These are phyloP conservation scores for Nomia melanderi DNA, from an alignment of 1,140 invertebrate species.

Conservation along the genomic window DNA sequence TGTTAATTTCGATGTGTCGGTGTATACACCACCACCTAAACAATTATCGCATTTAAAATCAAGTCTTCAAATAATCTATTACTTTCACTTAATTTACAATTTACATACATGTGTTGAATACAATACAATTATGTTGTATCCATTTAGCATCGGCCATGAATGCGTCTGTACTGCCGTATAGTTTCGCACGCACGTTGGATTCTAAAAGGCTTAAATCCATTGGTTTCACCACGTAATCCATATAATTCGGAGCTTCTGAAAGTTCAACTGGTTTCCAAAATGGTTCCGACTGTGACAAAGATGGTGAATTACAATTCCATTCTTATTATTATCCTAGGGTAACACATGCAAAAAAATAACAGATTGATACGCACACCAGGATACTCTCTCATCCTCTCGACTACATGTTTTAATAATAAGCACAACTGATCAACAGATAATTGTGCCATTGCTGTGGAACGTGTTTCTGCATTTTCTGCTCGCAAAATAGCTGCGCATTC, in stretches of 20 bases:
- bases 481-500: slow-evolving; percentile 91
- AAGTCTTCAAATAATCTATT: slow-evolving; percentile 1
- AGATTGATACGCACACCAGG: slow-evolving; percentile 84
- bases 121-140: slow-evolving; percentile 95
- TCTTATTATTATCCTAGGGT: too few species aligned
- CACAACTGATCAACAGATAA: slow-evolving; percentile 88
- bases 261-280: slow-evolving; percentile 89
- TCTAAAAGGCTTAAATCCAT: slow-evolving; percentile 91
- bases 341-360: slow-evolving; percentile 4
- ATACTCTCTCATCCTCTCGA: slow-evolving; percentile 87
- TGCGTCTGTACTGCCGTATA: slow-evolving; percentile 94
- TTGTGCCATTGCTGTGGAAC: slow-evolving; percentile 87
- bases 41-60: slow-evolving; percentile 8
- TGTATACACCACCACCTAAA: slow-evolving; percentile 74
- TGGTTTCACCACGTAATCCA: slow-evolving; percentile 90
- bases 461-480: slow-evolving; percentile 88
- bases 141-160: slow-evolving; percentile 94
- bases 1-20: slow-evolving; percentile 89
- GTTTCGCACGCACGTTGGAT: slow-evolving; percentile 88
- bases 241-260: slow-evolving; percentile 86
- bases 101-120: slow-evolving; percentile 92
- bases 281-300: slow-evolving; percentile 83
- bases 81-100: slow-evolving; percentile 1
- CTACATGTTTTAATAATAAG: slow-evolving; percentile 87
- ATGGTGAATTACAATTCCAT: slow-evolving; percentile 12